phyloP scores from a whole-genome alignment of 2,113 vertebrate species.

The Solea senegalensis region DNA sequence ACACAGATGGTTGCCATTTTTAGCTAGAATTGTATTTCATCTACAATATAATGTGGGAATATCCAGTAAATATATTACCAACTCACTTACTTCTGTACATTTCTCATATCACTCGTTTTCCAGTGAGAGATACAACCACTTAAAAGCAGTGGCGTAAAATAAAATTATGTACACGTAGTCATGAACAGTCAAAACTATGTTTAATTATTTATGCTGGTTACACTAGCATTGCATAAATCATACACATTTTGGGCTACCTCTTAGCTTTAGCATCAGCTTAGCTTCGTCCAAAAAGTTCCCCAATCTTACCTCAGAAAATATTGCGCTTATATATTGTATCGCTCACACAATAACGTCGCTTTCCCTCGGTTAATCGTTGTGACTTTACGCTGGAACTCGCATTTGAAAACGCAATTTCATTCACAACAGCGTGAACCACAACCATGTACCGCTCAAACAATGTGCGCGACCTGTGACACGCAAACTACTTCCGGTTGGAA shows the following conservation, averaged over 20 bases:
- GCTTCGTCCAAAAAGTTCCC: background rate
- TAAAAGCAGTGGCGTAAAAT: too few species aligned
- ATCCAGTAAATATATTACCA: too few species aligned
- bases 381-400: fast-evolving
- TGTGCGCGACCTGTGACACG: conserved; percentile 64
- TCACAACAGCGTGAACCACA: conserved; percentile 36
- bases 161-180: too few species aligned
- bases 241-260: conserved; percentile 25
- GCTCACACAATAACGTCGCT: background rate
- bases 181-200: too few species aligned
- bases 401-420: conserved; percentile 30
- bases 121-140: too few species aligned
- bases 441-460: conserved; percentile 53
- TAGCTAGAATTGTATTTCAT: too few species aligned
- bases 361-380: background rate
- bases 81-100: too few species aligned
- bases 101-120: too few species aligned
- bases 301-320: conserved; percentile 43
- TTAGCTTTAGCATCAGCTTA: conserved; percentile 53
- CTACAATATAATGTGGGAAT: too few species aligned
- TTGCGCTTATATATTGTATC: background rate
- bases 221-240: too few species aligned
- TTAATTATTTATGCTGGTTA: too few species aligned
- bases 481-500: conserved; percentile 64
- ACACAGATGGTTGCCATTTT: too few species aligned